phyloP scores from a whole-genome alignment of 2,888 invertebrate genomes.

The Folsomia manolachei region DNA sequence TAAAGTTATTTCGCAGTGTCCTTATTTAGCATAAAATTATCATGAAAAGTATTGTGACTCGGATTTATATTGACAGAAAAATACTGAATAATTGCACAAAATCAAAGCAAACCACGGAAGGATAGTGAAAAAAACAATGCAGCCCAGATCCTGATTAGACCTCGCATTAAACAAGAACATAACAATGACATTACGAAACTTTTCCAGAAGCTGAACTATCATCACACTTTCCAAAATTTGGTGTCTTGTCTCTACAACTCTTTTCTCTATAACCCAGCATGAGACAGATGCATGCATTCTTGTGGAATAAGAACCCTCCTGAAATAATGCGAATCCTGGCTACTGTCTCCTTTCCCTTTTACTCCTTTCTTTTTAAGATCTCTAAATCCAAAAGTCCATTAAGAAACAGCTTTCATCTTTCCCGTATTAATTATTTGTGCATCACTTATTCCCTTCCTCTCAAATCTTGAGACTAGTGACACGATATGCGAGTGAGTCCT shows the following conservation, averaged over 20 bases:
- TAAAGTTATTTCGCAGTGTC: too few species aligned
- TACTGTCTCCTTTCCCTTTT: neutral
- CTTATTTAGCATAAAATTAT: too few species aligned
- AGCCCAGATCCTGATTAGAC: too few species aligned
- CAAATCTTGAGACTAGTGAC: conserved; percentile 46
- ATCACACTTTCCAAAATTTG: neutral
- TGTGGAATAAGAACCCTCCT: too few species aligned
- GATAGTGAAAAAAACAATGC: too few species aligned
- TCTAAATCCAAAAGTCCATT: conserved; percentile 15
- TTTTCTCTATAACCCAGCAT: neutral
- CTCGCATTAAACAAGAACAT: neutral
- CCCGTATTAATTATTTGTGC: conserved; percentile 19
- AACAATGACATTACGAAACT: neutral
- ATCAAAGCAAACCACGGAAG: too few species aligned
- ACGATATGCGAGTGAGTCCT: neutral
- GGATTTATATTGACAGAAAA: too few species aligned
- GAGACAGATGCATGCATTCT: neutral
- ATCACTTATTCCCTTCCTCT: conserved; percentile 9
- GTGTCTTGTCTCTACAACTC: neutral
- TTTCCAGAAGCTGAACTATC: neutral
- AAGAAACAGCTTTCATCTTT: conserved; percentile 19
- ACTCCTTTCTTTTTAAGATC: neutral
- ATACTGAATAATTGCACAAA: too few species aligned
- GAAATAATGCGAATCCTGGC: too few species aligned
- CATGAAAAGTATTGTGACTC: too few species aligned